Conservation (phyloP, 1,140 invertebrate species). For the Atta texana region DNA sequence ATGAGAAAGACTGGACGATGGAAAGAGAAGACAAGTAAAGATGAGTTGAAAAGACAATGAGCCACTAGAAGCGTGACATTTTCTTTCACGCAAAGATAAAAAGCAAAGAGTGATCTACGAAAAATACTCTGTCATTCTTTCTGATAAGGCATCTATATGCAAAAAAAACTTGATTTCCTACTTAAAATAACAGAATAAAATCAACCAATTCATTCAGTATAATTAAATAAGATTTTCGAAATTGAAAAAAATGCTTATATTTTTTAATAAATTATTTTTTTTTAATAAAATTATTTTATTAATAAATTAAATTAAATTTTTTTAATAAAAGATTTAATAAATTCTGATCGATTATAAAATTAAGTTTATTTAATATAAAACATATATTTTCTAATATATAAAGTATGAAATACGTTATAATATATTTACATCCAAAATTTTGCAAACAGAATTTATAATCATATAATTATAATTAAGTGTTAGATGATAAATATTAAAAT, state of each 20-base stretch:
- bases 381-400: neutral
- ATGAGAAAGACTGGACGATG: slow-evolving; percentile 22
- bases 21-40: slow-evolving; percentile 42
- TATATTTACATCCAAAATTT: neutral
- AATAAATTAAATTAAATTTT: neutral
- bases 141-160: neutral
- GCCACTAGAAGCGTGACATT: slow-evolving; percentile 44
- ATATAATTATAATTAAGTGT: neutral
- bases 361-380: neutral
- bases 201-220: neutral
- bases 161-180: neutral
- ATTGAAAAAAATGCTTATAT: neutral
- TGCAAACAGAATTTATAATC: neutral
- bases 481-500: neutral
- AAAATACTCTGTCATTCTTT: neutral
- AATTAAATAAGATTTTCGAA: slow-evolving; percentile 10
- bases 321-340: neutral
- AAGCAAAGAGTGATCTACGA: slow-evolving; percentile 51
- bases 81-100: slow-evolving; percentile 61
- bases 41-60: slow-evolving; percentile 58
- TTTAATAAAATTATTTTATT: neutral
- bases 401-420: neutral
- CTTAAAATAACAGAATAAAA: neutral
- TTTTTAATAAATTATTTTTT: neutral
- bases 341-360: neutral